phyloP scores from a whole-genome alignment of 2,113 vertebrate species.

The Desmodus rotundus region DNA sequence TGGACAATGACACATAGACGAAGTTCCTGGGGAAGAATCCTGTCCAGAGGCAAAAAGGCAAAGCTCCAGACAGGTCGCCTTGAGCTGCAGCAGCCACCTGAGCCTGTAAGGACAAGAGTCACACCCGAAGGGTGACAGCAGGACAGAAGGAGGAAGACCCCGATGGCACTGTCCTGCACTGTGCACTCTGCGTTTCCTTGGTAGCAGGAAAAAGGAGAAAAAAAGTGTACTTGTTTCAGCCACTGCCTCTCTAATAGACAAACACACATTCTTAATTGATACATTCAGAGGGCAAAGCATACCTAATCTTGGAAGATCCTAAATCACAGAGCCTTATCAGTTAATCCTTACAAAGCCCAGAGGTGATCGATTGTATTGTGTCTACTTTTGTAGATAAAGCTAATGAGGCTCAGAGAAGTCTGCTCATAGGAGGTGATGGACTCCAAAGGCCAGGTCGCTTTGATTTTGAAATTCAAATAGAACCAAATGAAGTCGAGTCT shows the following conservation, averaged over 20 bases:
- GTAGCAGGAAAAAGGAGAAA: not conserved
- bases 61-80: not conserved
- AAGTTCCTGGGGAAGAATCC: not conserved
- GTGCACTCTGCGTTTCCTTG: not conserved
- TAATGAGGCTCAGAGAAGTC: not conserved
- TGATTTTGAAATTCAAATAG: not conserved
- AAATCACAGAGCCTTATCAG: not conserved
- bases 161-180: not conserved
- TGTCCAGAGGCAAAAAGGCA: not conserved
- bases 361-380: not conserved
- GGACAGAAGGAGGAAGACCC: not conserved
- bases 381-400: not conserved
- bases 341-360: not conserved
- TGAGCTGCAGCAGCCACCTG: not conserved
- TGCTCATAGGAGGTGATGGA: not conserved
- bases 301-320: not conserved
- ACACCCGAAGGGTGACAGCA: not conserved
- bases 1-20: not conserved
- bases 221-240: not conserved
- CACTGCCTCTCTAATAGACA: not conserved
- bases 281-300: not conserved
- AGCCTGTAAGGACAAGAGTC: not conserved
- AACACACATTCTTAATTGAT: not conserved
- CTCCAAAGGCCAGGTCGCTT: not conserved
- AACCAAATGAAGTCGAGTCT: not conserved